These are phyloP conservation scores for Pseudomyrmex gracilis DNA, from an alignment of 1,140 invertebrate genomes.

Conservation along the genomic window DNA sequence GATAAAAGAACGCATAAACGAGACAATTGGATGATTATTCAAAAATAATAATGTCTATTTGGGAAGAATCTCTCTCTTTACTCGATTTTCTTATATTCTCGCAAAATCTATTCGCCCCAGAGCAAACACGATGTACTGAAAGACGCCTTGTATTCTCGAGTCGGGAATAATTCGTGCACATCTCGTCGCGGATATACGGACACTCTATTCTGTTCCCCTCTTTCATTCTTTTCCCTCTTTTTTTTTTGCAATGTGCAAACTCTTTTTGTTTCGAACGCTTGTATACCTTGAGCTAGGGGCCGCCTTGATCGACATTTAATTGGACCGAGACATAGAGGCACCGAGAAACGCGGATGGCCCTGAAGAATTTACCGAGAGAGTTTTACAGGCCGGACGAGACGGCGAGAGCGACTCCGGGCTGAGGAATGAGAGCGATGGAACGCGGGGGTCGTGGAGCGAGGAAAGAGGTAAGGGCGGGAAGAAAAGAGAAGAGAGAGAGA, in stretches of 20 bases:
- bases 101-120: slow-evolving; percentile 28
- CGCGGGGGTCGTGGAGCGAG: slow-evolving; percentile 31
- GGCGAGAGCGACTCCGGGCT: slow-evolving; percentile 11
- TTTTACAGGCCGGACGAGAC: slow-evolving; percentile 62
- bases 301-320: slow-evolving; percentile 69
- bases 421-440: slow-evolving; percentile 27
- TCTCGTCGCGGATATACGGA: slow-evolving; percentile 15
- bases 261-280: slow-evolving; percentile 29
- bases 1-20: no score
- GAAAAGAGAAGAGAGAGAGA: not conserved
- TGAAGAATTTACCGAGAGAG: slow-evolving; percentile 69
- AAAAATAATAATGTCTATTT: not conserved
- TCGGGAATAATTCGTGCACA: slow-evolving; percentile 35
- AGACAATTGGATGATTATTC: not conserved
- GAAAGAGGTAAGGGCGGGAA: slow-evolving; percentile 52
- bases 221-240: not conserved
- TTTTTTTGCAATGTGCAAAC: slow-evolving; percentile 1
- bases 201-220: not conserved
- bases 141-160: slow-evolving; percentile 34
- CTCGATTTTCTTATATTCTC: slow-evolving; percentile 7
- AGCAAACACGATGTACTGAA: slow-evolving; percentile 26
- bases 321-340: slow-evolving; percentile 68
- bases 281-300: slow-evolving; percentile 53
- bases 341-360: slow-evolving; percentile 66
- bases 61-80: no score